phyloP scores from a whole-genome alignment of 1,140 invertebrate genomes.

The Formica selysi region DNA sequence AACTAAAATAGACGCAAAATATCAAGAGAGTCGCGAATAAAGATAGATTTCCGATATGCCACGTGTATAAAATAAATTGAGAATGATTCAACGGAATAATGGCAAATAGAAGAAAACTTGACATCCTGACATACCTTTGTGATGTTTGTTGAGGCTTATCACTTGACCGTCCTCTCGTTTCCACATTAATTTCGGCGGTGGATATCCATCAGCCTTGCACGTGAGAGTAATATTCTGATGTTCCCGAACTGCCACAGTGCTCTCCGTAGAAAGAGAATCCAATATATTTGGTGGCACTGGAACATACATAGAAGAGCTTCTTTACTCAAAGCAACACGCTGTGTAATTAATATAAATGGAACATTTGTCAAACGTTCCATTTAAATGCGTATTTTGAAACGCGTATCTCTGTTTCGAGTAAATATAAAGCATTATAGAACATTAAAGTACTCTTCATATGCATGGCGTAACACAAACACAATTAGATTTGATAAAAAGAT shows the following conservation, averaged over 20 bases:
- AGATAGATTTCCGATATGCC: conserved; percentile 2
- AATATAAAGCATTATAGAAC: neutral
- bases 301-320: conserved; percentile 68
- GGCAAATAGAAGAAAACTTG: neutral
- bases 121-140: conserved; percentile 90
- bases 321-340: neutral
- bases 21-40: neutral
- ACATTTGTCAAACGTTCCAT: neutral
- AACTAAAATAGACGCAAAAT: neutral
- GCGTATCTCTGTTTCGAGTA: neutral
- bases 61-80: neutral
- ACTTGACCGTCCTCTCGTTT: conserved; percentile 94
- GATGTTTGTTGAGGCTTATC: conserved; percentile 92
- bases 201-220: conserved; percentile 96
- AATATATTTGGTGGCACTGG: conserved; percentile 96
- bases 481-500: neutral
- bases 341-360: neutral
- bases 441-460: neutral
- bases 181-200: conserved; percentile 95
- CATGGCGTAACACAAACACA: neutral
- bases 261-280: conserved; percentile 94
- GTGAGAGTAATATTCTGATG: conserved; percentile 96
- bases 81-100: neutral
- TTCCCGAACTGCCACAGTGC: conserved; percentile 95
- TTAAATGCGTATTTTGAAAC: neutral